Evolutionary conservation across 2,797 vertebrate species (phyloP), one percentile per base, ranked within the genome.

Genomic region (Siniperca scherzeri): DNA sequence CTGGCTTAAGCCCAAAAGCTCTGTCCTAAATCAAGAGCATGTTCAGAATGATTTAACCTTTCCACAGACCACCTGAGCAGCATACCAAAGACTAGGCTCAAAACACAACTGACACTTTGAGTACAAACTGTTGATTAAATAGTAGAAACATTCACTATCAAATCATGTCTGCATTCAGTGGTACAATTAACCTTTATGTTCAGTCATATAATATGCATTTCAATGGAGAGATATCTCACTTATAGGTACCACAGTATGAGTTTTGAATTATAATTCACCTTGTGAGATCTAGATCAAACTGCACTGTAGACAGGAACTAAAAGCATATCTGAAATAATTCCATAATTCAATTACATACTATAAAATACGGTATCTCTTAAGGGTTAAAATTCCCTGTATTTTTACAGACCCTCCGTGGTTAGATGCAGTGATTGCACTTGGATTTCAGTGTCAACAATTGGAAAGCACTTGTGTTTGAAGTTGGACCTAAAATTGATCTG

Each of bases 361-460:
- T 53, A n/a, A 36, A 11, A 13, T 30, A 30, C 0, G 3, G 30
- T 66, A 21, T 5, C 7, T 71, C 4, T 2, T 8, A 40, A 10
- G 25, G 7, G 13, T 55, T 60, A 16, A 69, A 66, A 42, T 12
- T 40, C 25, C 1, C 10, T 69, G 33, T 60, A 12, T 64, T 67
- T 82, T 79, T 69, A 50, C 48, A 80, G 33, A 65, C 36, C 36
- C 17, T 71, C 19, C 38, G 55, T 38, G 44, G 36, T 70, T 48
- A 75, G 30, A 69, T 68, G 19, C 53, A 80, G 55, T 59, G 59
- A 80, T 82, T 84, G 74, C 33, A 27, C 62, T 61, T 72, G 53
- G 82, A 89, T 86, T 84, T 83, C 77, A 87, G 77, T 86, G 62
- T 81, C 78, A 87, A 71, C 80, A 79, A 79, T 79, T 61, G 3